Percentiles rank a stretch among this genome's conserved stretches.
Evolutionary conservation across 30 jellyfish, hydroid and myxozoan genomes (phyloP).

Genomic region (Aurelia aurita complex sp. Pacific): DNA sequence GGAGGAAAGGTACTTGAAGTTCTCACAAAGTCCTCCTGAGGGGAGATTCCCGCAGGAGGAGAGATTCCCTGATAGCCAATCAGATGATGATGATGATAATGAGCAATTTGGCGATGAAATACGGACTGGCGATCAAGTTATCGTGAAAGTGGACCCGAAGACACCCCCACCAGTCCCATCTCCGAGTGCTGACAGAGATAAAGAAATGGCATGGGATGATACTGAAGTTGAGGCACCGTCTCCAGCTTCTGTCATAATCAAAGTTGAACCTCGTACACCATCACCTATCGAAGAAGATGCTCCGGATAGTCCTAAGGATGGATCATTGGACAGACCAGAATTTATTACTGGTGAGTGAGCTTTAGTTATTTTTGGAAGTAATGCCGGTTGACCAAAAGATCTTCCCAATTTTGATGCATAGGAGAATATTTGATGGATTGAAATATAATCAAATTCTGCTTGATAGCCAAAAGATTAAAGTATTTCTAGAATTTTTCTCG

Average conservation of each 20-base stretch:
- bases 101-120: constrained; percentile 27
- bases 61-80: neutral
- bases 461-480: no score
- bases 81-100: neutral
- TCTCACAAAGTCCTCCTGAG: constrained; percentile 12
- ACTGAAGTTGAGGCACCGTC: constrained; percentile 33
- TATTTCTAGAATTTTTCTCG: no score
- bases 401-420: no score
- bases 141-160: constrained; percentile 47
- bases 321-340: neutral
- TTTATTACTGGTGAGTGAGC: neutral
- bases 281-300: constrained; percentile 50
- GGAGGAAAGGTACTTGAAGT: constrained; percentile 34
- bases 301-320: neutral
- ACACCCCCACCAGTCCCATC: constrained; percentile 62
- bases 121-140: constrained; percentile 33
- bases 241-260: constrained; percentile 58
- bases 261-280: constrained; percentile 72
- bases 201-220: constrained; percentile 32
- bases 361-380: no score
- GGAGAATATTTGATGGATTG: no score
- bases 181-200: constrained; percentile 25
- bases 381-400: no score
- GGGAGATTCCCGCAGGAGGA: neutral
- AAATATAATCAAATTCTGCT: no score